Conservation (phyloP, 2,797 vertebrate genomes). For the Dipus sagitta region DNA sequence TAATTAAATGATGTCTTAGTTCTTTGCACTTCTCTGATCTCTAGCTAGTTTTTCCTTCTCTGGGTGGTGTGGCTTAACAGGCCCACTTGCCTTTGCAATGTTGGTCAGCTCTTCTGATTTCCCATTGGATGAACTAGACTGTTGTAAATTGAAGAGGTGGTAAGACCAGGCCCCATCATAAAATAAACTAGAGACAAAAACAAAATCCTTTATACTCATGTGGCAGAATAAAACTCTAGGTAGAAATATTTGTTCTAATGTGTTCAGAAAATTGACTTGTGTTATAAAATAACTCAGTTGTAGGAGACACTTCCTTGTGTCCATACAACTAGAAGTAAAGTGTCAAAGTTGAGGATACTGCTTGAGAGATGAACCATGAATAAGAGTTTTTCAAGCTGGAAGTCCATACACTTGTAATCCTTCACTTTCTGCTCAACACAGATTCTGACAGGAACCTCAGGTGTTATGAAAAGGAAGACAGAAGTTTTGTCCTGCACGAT, state of each 20-base stretch:
- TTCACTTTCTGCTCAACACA: slow-evolving; percentile 17
- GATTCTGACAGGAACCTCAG: background rate
- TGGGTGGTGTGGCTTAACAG: background rate
- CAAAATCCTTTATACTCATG: background rate
- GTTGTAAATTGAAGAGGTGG: background rate
- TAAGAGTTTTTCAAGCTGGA: slow-evolving; percentile 38
- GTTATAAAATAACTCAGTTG: slow-evolving; percentile 9
- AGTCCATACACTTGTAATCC: background rate
- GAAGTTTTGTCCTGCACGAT: background rate
- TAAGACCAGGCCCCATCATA: background rate
- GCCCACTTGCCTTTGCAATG: background rate
- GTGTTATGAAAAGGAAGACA: background rate
- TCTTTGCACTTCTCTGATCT: background rate
- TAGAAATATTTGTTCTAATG: slow-evolving; percentile 10
- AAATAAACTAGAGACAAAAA: background rate
- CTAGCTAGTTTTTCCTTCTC: background rate
- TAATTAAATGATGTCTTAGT: background rate
- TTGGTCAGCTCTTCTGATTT: background rate
- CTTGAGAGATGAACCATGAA: slow-evolving; percentile 24
- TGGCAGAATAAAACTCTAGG: background rate
- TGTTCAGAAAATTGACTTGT: slow-evolving; percentile 6
- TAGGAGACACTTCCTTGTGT: background rate
- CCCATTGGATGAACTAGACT: background rate
- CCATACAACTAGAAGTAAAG: slow-evolving; percentile 28
- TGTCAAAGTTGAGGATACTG: background rate